Evolutionary conservation across 2,797 vertebrate species (phyloP).

Genomic region (Psittacula derbiana): DNA sequence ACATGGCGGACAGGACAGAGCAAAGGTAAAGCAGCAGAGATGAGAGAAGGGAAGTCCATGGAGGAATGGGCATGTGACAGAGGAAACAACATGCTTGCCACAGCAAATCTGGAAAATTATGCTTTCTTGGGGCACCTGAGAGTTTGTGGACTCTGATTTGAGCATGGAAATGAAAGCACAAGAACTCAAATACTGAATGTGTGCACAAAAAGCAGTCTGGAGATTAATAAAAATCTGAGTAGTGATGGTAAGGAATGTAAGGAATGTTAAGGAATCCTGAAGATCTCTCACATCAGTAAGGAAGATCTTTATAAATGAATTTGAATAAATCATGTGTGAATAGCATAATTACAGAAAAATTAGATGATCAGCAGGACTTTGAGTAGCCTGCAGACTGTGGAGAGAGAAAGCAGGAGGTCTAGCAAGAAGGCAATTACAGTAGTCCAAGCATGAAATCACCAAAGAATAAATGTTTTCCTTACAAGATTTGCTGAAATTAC

Average conservation of each 20-base stretch:
- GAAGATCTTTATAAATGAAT: background rate
- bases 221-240: background rate
- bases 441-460: constrained; percentile 7
- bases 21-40: background rate
- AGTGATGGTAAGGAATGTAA: background rate
- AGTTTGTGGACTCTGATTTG: background rate
- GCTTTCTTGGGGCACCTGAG: background rate
- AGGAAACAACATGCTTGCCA: background rate
- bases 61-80: background rate
- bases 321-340: background rate
- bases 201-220: background rate
- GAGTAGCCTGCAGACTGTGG: background rate
- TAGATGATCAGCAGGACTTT: background rate
- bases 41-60: background rate
- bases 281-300: background rate
- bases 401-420: background rate
- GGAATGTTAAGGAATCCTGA: background rate
- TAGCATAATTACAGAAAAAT: background rate
- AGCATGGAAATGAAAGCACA: background rate
- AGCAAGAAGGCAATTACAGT: background rate
- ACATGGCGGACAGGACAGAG: background rate
- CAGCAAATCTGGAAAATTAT: background rate
- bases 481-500: constrained; percentile 13
- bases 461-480: background rate
- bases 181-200: background rate